Percentiles rank a stretch among this genome's conserved stretches.
phyloP scores from a whole-genome alignment of 1,140 invertebrate species.

The Pseudomyrmex pallidus region DNA sequence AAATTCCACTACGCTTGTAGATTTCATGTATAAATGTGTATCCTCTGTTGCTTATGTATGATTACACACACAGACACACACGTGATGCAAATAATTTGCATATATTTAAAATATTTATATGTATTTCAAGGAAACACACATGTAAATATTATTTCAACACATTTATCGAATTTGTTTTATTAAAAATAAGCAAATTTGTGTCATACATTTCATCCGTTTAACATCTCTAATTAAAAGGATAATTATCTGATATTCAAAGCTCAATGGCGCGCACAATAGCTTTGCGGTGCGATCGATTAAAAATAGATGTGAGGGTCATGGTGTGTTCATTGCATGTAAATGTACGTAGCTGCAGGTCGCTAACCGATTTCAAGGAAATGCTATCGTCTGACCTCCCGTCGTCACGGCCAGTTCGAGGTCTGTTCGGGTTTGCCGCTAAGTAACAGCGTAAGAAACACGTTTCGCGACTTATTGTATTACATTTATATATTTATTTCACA shows the following conservation, averaged over 20 bases:
- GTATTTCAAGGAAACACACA: too few relatives aligned
- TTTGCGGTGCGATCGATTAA: constrained; percentile 65
- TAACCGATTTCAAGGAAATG: constrained; percentile 77
- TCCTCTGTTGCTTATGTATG: too few relatives aligned
- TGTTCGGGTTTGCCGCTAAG: constrained; percentile 54
- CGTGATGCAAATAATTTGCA: too few relatives aligned
- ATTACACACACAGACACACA: too few relatives aligned
- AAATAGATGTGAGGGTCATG: constrained; percentile 64
- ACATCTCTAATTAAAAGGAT: neutral
- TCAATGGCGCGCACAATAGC: constrained; percentile 46
- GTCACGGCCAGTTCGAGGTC: constrained; percentile 69
- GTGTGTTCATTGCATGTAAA: constrained; percentile 74
- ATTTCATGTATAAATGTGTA: too few relatives aligned
- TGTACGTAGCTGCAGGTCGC: constrained; percentile 71
- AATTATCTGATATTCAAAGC: neutral
- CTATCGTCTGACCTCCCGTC: constrained; percentile 69
- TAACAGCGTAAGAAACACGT: constrained; percentile 45
- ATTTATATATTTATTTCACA: constrained; percentile 17
- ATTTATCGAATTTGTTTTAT: neutral
- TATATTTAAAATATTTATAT: too few relatives aligned
- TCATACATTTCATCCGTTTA: neutral
- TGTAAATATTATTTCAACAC: constrained; percentile 9
- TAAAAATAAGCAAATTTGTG: neutral
- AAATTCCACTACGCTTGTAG: too few relatives aligned
- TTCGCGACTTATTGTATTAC: constrained; percentile 1